Base-by-base conservation (phyloP, 2,888 invertebrate species). In the Pollenia amentaria region DNA sequence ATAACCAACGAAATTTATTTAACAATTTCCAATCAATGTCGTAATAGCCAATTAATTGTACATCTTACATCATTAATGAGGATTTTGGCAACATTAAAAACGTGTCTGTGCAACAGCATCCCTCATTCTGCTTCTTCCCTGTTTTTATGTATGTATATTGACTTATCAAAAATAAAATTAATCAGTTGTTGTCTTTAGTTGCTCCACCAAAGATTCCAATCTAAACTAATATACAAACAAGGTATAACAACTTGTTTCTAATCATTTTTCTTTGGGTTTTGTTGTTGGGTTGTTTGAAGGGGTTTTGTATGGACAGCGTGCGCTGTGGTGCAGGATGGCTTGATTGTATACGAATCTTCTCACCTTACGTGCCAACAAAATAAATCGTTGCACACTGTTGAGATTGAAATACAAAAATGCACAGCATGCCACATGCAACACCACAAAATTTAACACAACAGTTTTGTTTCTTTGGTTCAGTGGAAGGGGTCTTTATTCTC, bases 291-390 rank as follows among this genome's bases (percentile, higher is more conserved):
- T 10, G n/a, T 44, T 62, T 12, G 29, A 38, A 21, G 46, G 12
- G 18, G 21, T 57, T 48, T 29, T 40, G 42, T 70, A 8, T 51
- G 60, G 12, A 16, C n/a, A 60, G 60, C 9, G 42, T 67, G 40
- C 40, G 78, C 10, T 67, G 77, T 72, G 72, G 57, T 81, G 76
- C 48, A 80, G 64, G 76, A 62, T 64, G 76, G 55, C 48, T 75
- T 53, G 87, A 85, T 83, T 88, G 84, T 88, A 80, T 80, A 72
- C 72, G 84, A 87, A 87, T 89, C 89, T 91, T 92, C 92, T 92
- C 93, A 92, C 91, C 91, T 92, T 91, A 92, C 90, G 92, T 90
- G 91, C 90, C 90, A 90, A 90, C 89, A 90, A 90, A 89, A 90
- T 89, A 89, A 90, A 90, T 90, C 89, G 87, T 78, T 87, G 76